Evolutionary conservation across 1,140 invertebrate species (phyloP), one percentile per base, ranked within the genome.

Genomic region (Oryzaephilus surinamensis): DNA sequence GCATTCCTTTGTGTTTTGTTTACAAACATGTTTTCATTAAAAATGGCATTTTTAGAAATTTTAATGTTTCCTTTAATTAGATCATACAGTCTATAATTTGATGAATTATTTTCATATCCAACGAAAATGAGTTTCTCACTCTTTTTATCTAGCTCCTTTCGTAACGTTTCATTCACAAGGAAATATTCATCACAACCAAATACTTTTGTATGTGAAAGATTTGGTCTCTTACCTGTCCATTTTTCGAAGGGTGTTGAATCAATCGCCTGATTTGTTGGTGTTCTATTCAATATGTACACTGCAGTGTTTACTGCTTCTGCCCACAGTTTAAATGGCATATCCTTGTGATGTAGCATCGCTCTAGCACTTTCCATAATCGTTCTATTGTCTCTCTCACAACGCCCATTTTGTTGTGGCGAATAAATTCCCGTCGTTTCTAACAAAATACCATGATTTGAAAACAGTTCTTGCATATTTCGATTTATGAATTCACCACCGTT

Each of bases 371-470:
- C 62, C 0, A 63, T 46, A 2, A 69, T 47, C 1, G 62, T 65
- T 4, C 64, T 30, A 40, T 69, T 65, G 21, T 55, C 54, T 21
- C 63, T 40, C 38, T 71, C 66, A 11, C 14, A 20, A 45, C 54
- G 37, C 45, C 64, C 57, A 56, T 64, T 61, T 45, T 57, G 54
- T 48, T 66, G 45, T 15, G 60, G 60, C 6, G 53, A 56, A 44
- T 66, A 61, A 7, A 45, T 43, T 18, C 50, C 52, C 2, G 57
- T 63, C n/a, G 24, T 36, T 35, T 50, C 40, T 43, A 43, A 39
- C 7, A 36, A 15, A 29, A 56, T 60, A 12, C 45, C 46, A 17
- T 48, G 32, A 23, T 33, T 44, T 6, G 34, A 38, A n/a, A 46
- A 48, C 10, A 50, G 29, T 24, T 38, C 39, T 27, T 41, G 16